Conservation (phyloP, 2,113 vertebrate genomes). For the Tragelaphus buxtoni region DNA sequence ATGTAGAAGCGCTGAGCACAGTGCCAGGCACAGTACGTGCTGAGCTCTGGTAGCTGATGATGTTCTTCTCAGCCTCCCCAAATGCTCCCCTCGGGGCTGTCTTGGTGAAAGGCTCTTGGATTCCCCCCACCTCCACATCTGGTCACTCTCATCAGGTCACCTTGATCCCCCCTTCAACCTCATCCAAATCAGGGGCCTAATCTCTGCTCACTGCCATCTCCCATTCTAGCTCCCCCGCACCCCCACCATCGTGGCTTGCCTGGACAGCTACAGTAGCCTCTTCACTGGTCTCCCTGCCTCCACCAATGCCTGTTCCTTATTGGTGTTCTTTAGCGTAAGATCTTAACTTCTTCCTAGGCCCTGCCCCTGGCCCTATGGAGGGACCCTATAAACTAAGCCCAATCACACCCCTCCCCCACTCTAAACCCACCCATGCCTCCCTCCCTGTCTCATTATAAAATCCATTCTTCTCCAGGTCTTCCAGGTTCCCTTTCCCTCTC, state of each 20-base stretch:
- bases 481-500: background rate
- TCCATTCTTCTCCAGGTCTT: background rate
- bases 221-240: background rate
- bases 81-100: no score
- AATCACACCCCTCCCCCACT: background rate
- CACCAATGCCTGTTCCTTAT: background rate
- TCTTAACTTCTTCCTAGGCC: background rate
- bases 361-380: background rate
- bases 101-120: background rate
- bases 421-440: background rate
- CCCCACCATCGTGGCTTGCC: rapidly evolving
- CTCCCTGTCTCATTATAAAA: background rate
- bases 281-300: background rate
- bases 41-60: background rate
- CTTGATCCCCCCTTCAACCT: background rate
- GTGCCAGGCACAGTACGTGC: background rate
- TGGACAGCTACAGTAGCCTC: background rate
- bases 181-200: background rate
- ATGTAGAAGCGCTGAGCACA: rapidly evolving
- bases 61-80: background rate
- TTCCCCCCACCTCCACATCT: background rate
- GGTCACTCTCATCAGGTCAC: background rate
- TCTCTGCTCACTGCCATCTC: background rate
- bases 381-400: background rate
- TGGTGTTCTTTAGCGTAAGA: background rate